Evolutionary conservation across 2,113 vertebrate genomes (phyloP), one percentile per base, ranked within the genome.

Genomic region (Cheirogaleus medius): DNA sequence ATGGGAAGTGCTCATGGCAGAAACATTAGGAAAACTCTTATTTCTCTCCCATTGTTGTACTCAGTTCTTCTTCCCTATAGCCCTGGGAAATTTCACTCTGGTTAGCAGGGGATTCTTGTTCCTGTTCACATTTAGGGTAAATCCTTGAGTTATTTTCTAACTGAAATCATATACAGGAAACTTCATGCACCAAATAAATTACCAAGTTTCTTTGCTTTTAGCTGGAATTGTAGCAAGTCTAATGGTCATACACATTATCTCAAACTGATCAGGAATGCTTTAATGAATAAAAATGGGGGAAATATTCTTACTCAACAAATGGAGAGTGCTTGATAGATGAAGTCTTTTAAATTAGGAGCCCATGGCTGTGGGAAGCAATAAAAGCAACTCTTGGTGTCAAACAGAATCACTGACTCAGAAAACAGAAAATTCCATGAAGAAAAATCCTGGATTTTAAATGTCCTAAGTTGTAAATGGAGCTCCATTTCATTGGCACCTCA

Each of bases 341-440:
- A 76, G 44, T 63, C 63, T 90, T 91, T 97, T 94, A 77, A 92
- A 76, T 88, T 66, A 95, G 78, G n/a, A 11, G 18, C 42, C 71
- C 18, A 25, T 39, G 37, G 47, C 27, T 12, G 14, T 23, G 32
- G 8, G 17, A 63, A 37, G 32, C 12, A 47, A 17, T 44, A 78
- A 37, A 95, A 93, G 23, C 18, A 68, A 56, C 21, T 6, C 17
- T 37, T 85, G 32, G n/a, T 87, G 58, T 90, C 85, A 66, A 86
- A 85, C 11, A 60, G 49, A 94, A 90, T 81, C 52, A 91, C 5
- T 63, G 20, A 92, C 81, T 93, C 23, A 73, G 78, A 95, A 95
- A 80, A 73, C 18, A 84, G 60, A 78, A 37, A 49, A 87, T 27
- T 12, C 47, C 9, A 23, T 42, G 58, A 58, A 76, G 64, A 81